Conservation (phyloP, 2,113 vertebrate genomes). For the Thymallus thymallus region DNA sequence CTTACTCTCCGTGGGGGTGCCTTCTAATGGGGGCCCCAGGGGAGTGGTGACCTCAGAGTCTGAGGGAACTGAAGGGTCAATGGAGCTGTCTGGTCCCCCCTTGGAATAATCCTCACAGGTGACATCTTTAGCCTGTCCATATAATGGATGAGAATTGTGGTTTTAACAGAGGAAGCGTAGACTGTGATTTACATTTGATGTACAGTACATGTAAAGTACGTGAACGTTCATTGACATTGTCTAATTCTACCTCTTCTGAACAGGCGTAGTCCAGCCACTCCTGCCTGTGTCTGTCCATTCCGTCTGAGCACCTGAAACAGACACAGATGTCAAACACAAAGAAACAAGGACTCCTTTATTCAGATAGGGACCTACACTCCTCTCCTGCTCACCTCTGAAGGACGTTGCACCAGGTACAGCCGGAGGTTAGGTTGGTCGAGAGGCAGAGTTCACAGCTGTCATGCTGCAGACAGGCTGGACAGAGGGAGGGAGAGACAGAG, state of each 20-base stretch:
- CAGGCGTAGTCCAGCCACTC: slow-evolving; percentile 90
- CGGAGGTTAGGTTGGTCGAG: slow-evolving; percentile 79
- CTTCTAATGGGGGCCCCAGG: slow-evolving; percentile 57
- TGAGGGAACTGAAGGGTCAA: slow-evolving; percentile 45
- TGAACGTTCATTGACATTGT: background rate
- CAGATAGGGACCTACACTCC: background rate
- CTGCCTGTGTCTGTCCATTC: slow-evolving; percentile 90
- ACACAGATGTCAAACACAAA: background rate
- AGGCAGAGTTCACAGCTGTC: slow-evolving; percentile 82
- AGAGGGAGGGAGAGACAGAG: background rate
- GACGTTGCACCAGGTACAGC: slow-evolving; percentile 92
- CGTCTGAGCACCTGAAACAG: slow-evolving; percentile 86
- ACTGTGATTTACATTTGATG: background rate
- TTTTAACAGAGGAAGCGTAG: background rate
- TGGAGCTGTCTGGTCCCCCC: slow-evolving; percentile 44
- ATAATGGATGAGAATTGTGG: background rate
- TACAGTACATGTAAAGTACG: background rate
- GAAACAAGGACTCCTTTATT: background rate
- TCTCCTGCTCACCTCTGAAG: slow-evolving; percentile 82
- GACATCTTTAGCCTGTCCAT: slow-evolving; percentile 64
- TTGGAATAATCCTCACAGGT: slow-evolving; percentile 81
- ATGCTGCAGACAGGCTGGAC: slow-evolving; percentile 86
- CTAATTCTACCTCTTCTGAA: slow-evolving; percentile 78
- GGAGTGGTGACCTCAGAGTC: slow-evolving; percentile 45
- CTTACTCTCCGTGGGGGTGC: slow-evolving; percentile 80